Base-by-base conservation (phyloP, 2,113 vertebrate genomes). In the Gymnorhina tibicen region DNA sequence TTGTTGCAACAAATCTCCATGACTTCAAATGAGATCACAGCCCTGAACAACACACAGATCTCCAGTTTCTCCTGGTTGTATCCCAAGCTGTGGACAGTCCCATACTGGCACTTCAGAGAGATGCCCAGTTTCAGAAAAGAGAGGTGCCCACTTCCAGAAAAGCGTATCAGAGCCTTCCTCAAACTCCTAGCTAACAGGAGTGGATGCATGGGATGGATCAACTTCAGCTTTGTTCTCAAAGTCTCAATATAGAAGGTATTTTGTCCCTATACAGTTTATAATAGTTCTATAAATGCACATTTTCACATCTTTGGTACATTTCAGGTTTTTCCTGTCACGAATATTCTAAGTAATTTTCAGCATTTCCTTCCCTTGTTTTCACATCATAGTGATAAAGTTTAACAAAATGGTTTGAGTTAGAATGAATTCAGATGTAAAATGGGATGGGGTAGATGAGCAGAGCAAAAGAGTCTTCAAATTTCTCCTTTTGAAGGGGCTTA, bases 11-110 rank as follows among this genome's bases (percentile, higher is more conserved):
- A 49, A 24, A 16, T 41, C 33, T 23, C 39, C 15, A 1, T 20
- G 20, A 50, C 15, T 19, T 15, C 39, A 46, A 58, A 9, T 0
- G 4, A 62, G 28, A 78, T 5, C 3, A 5, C 14, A 68, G 58
- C 9, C 33, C 26, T 39, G 15, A 58, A 19, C 0, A 5, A 26
- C 7, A 32, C 1, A 5, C 8, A 37, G 19, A 62, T 24, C 33
- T 81, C 41, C n/a, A 55, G 16, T 10, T 87, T 56, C 22, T 75
- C 30, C n/a, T 50, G 22, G 9, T 0, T 83, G 49, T 44, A 50
- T 16, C 27, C 21, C 21, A 13, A 24, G n/a, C 30, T 77, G 72
- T 16, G 13, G 13, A 56, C 28, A 58, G 46, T 11, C 0, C 0
- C 16, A 20, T 13, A 28, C 24, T 26, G 12, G 49, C 12, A 42